Base-by-base conservation (phyloP, 2,888 invertebrate species). In the Onchidella celtica region DNA sequence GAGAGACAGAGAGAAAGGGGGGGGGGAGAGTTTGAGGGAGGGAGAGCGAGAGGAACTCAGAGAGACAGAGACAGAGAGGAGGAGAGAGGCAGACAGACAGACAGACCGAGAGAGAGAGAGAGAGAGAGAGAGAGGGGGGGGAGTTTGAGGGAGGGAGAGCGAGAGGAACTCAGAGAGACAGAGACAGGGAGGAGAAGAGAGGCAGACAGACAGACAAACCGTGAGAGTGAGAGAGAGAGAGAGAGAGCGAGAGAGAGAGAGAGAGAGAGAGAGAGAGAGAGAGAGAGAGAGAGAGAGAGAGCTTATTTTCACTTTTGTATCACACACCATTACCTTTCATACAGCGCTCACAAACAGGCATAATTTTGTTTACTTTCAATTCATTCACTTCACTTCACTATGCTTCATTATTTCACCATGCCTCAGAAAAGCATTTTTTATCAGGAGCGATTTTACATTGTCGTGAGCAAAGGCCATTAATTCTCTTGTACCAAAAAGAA, bases 1-100 rank as follows among this genome's bases (percentile, higher is more conserved):
- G 63, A 65, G 29, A 40, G 76, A 65, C 32, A 47, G 65, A 65
- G 76, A 65, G 24, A 63, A 27, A 63, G 38, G 27, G 40, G 38
- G 76, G 76, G 65, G 38, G 65, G 76, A 76, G 66, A 65, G 76
- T 65, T n/a, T 65, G 38, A 76, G 63, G 65, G 29, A 74, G 74
- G 61, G 36, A 74, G 74, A 61, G 61, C 59, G 63, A 27, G 17
- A 47, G 9, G 17, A 6, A 47, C 47, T 11, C 47, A 11, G 9
- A 72, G 17, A 59, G 21, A 74, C 11, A 63, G 47, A 76, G 11
- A 72, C 36, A 72, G 14, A 47, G 6, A 47, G 21, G 57, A 32
- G 24, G 55, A 72, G 57, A 72, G 72, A 72, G 17, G 29, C 29
- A 72, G 57, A 72, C 27, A 21, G 21, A 72, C 24, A 57, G 14